Evolutionary conservation across 2,888 invertebrate species (phyloP), one percentile per base, ranked within the genome.

Genomic region (Athetis lepigone): DNA sequence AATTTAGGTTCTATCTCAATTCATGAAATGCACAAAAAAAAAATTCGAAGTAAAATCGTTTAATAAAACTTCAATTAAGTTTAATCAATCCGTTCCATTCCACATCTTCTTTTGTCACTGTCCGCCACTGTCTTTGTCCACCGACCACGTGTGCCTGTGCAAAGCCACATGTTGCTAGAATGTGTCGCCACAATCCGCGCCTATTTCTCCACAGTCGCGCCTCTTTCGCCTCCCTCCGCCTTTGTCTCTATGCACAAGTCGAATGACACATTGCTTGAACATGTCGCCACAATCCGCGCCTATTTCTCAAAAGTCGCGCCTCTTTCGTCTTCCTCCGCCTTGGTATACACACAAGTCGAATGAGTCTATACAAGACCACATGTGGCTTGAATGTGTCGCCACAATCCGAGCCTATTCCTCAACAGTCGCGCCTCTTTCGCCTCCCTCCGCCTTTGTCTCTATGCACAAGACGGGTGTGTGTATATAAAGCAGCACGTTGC

Each of bases 231-330:
- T 6, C 13, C 18, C 59, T 13, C 36, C 50, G 1, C 36, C 37
- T 25, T 50, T 71, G 54, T 91, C 37, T 25, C 50, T 71, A 51
- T 91, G 91, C 1, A 90, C 81, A 0, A 87, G 80, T 1, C 82
- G 73, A 0, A 77, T 66, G 62, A 91, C 83, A 0, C 86, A 73
- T 43, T 92, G 92, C 9, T 86, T 87, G 80, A 92, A 92, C 0
- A 90, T 89, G 63, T 88, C 90, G 0, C 92, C 92, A 57, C 92
- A 92, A n/a, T 83, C 81, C 0, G 86, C 85, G 50, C 92, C 16
- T 50, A 39, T 33, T 18, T 47, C 36, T 69, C 59, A 49, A 60
- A 65, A 49, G 56, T 62, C 11, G 13, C 43, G 23, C n/a, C n/a
- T n/a, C n/a, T n/a, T n/a, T n/a, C n/a, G n/a, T n/a, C n/a, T n/a